Conservation (phyloP, 1,140 invertebrate genomes). For the Diabrotica virgifera region DNA sequence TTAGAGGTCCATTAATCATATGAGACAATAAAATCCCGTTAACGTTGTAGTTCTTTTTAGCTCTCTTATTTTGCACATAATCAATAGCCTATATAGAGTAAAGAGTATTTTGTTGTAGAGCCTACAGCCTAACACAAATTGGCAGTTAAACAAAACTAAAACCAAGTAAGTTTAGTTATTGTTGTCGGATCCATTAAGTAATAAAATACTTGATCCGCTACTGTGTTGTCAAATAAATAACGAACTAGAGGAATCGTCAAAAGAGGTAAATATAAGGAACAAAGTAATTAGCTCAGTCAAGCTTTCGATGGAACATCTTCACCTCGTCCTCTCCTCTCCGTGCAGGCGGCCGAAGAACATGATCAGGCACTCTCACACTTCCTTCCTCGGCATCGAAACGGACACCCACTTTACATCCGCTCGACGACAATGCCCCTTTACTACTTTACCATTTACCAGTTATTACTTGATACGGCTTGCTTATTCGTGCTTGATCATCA, state of each 20-base stretch:
- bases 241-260: neutral
- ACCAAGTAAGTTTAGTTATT: too few species aligned
- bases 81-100: too few species aligned
- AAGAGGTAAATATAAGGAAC: neutral
- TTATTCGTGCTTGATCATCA: conserved; percentile 2
- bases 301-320: neutral
- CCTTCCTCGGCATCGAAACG: neutral
- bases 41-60: too few species aligned
- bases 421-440: neutral
- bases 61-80: too few species aligned
- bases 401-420: neutral
- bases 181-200: too few species aligned
- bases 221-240: conserved; percentile 1
- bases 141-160: too few species aligned
- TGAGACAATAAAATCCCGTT: too few species aligned
- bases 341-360: neutral
- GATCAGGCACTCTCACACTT: conserved; percentile 1
- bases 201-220: neutral
- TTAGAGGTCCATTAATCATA: too few species aligned
- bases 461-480: neutral
- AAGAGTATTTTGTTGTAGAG: too few species aligned
- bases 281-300: neutral
- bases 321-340: neutral
- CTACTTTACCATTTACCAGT: neutral
- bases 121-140: too few species aligned